Conservation (phyloP, 2,113 vertebrate species). For the Phylloscopus trochilus region DNA sequence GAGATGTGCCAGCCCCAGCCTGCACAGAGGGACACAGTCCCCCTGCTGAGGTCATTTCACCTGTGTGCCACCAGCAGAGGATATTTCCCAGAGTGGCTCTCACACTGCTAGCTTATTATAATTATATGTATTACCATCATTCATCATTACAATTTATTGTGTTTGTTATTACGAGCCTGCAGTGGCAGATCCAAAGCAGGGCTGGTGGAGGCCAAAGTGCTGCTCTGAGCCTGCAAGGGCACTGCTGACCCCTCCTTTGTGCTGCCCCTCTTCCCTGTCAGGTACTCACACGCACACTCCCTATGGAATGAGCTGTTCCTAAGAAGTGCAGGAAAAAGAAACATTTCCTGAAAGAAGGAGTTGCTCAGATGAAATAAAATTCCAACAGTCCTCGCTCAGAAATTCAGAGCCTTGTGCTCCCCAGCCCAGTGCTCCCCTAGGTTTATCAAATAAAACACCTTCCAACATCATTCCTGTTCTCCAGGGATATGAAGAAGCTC, state of each 20-base stretch:
- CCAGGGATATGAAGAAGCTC: neutral
- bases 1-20: neutral
- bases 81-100: neutral
- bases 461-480: neutral
- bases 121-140: too few relatives aligned
- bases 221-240: neutral
- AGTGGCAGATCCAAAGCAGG: neutral
- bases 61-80: neutral
- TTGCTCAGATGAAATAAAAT: neutral
- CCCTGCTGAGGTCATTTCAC: neutral
- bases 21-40: neutral
- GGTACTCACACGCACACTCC: neutral
- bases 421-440: too few relatives aligned
- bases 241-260: neutral
- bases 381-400: neutral
- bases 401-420: neutral
- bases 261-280: neutral
- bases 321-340: neutral
- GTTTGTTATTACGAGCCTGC: neutral
- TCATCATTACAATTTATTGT: neutral
- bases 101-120: neutral
- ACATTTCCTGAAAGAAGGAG: neutral
- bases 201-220: neutral
- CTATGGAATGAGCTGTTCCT: accelerated
- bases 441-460: neutral